phyloP scores from a whole-genome alignment of 2,113 vertebrate species.

The Chionis minor region DNA sequence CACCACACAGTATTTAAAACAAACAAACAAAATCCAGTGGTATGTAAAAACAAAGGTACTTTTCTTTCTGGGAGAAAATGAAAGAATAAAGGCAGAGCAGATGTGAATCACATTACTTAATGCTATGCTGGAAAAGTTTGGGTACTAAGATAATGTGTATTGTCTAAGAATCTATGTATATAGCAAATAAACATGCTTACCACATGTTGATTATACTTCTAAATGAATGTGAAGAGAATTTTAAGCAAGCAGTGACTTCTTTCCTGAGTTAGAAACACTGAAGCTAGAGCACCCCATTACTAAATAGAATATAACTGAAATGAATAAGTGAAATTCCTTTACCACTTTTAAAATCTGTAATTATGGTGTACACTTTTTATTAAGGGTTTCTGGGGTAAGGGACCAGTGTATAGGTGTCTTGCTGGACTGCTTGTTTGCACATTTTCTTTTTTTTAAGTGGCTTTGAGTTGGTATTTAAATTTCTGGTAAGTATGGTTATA shows the following conservation, averaged over 20 bases:
- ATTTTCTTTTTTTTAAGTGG: background rate
- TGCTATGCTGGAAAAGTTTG: background rate
- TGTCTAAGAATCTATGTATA: background rate
- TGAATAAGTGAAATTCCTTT: background rate
- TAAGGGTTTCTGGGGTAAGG: background rate
- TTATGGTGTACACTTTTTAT: background rate
- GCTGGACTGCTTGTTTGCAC: background rate
- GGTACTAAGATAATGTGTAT: background rate
- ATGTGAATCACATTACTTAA: background rate
- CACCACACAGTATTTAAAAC: background rate
- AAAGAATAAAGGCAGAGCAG: background rate
- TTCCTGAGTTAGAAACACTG: background rate
- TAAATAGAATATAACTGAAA: background rate
- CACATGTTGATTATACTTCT: background rate
- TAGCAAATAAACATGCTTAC: background rate
- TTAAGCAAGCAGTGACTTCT: background rate
- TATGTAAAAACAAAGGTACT: background rate
- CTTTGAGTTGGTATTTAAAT: background rate
- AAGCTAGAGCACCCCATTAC: background rate
- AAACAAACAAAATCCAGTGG: background rate
- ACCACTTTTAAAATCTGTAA: background rate
- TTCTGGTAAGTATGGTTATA: background rate
- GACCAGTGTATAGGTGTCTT: background rate
- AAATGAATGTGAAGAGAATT: background rate
- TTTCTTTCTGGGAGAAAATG: background rate